Base-by-base conservation (phyloP, 2,797 vertebrate species). In the Helicolenus hilgendorfi region DNA sequence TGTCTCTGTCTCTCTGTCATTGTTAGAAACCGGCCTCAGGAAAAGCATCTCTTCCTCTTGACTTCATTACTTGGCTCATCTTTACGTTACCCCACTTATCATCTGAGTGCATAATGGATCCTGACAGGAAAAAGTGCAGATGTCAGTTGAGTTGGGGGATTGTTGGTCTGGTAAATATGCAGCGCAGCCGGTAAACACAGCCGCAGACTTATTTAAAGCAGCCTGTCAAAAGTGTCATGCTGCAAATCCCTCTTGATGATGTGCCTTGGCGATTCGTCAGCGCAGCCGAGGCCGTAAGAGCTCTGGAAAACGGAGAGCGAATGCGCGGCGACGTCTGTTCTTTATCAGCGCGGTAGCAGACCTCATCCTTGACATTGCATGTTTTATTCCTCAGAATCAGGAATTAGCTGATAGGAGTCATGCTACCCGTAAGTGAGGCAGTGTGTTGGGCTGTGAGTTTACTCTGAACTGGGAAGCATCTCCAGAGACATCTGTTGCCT, bases 341-440 rank as follows among this genome's bases (percentile, higher is more conserved):
- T 93, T 76, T 88, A 89, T 95, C 94, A 90, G 68, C 33, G 77
- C 72, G 4, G 81, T 69, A 88, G 88, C 93, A 92, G 91, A 82
- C 91, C 60, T 70, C 84, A 74, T 91, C 92, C 67, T 77, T 67
- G 88, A 91, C 78, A 35, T 14, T 4, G 31, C 72, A 35, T 72
- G 71, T 59, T 89, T 72, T 74, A 67, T 81, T 81, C 36, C n/a
- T 79, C 24, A 6, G 76, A 86, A 85, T 78, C 26, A 20, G 70
- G 89, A 91, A 69, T 88, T 55, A 62, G 77, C 62, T 41, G 70
- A 82, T 72, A 53, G 74, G 64, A 72, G 76, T 82, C 73, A 38
- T 36, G 62, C 58, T 78, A 13, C 80, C 77, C 67, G 35, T 77
- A 77, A 89, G 80, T 79, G 77, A 71, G 53, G 76, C 74, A 36